Evolutionary conservation across 2,797 vertebrate genomes (phyloP).

Genomic region (Melanotaenia nigrans): DNA sequence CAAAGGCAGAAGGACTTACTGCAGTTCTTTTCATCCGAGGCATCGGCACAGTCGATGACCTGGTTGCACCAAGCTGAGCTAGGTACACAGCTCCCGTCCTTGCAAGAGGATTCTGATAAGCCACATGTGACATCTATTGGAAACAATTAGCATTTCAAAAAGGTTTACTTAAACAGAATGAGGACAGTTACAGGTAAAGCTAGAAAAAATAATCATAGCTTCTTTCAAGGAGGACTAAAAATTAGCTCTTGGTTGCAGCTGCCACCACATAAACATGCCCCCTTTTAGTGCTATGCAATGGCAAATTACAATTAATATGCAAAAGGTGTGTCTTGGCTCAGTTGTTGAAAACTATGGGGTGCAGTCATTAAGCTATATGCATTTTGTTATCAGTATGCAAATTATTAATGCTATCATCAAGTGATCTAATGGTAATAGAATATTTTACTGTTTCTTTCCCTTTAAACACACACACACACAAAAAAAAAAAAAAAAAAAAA

Average conservation of each 20-base stretch:
- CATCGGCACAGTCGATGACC: slow-evolving; percentile 94
- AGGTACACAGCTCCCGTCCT: slow-evolving; percentile 91
- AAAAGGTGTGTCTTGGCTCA: background rate
- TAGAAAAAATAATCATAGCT: slow-evolving; percentile 20
- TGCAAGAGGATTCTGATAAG: slow-evolving; percentile 88
- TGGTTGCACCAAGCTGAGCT: slow-evolving; percentile 94
- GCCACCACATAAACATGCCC: background rate
- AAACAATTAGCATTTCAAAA: slow-evolving; percentile 69
- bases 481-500: no score
- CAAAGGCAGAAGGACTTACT: slow-evolving; percentile 83
- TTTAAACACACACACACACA: no score
- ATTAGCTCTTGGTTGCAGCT: slow-evolving; percentile 33
- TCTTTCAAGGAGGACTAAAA: slow-evolving; percentile 5
- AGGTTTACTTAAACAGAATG: slow-evolving; percentile 33
- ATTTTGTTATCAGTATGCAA: background rate
- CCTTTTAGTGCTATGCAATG: slow-evolving; percentile 7
- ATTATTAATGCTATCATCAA: slow-evolving; percentile 19
- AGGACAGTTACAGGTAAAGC: slow-evolving; percentile 40
- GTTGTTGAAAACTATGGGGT: slow-evolving; percentile 4
- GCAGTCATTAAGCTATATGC: slow-evolving; percentile 13
- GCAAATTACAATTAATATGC: slow-evolving; percentile 19
- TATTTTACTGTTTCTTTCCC: background rate
- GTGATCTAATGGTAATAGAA: slow-evolving; percentile 21
- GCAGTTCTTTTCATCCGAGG: slow-evolving; percentile 95
- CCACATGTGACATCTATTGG: slow-evolving; percentile 83